phyloP scores from a whole-genome alignment of 2,113 vertebrate species.

The Chionis minor region DNA sequence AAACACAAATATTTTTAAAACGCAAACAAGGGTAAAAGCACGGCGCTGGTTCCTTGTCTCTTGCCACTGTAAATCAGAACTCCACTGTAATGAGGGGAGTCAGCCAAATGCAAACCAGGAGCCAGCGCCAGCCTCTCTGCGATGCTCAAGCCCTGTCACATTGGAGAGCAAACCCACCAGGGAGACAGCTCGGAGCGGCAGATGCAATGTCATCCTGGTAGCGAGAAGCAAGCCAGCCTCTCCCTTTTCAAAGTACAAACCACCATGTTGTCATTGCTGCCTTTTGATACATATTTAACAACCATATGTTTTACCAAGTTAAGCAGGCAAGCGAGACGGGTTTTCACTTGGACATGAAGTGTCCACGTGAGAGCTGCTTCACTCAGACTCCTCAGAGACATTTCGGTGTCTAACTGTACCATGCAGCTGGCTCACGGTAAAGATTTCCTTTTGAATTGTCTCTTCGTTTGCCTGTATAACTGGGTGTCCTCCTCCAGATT shows the following conservation, averaged over 20 bases:
- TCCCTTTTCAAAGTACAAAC: background rate
- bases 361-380: background rate
- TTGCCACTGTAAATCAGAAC: background rate
- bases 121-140: background rate
- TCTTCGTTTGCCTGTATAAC: background rate
- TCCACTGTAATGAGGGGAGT: background rate
- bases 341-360: background rate
- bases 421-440: background rate
- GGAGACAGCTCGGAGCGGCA: background rate
- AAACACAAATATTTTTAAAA: background rate
- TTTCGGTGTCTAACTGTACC: background rate
- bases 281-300: constrained; percentile 18
- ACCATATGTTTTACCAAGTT: background rate
- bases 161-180: background rate
- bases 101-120: background rate
- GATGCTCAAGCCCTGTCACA: background rate
- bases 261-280: background rate
- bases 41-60: background rate
- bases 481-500: background rate
- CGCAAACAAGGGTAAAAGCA: background rate
- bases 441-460: background rate
- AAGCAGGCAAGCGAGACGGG: background rate
- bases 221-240: background rate
- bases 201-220: background rate
- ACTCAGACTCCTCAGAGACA: background rate